phyloP scores from a whole-genome alignment of 2,113 vertebrate genomes.

The Cephalopterus ornatus region DNA sequence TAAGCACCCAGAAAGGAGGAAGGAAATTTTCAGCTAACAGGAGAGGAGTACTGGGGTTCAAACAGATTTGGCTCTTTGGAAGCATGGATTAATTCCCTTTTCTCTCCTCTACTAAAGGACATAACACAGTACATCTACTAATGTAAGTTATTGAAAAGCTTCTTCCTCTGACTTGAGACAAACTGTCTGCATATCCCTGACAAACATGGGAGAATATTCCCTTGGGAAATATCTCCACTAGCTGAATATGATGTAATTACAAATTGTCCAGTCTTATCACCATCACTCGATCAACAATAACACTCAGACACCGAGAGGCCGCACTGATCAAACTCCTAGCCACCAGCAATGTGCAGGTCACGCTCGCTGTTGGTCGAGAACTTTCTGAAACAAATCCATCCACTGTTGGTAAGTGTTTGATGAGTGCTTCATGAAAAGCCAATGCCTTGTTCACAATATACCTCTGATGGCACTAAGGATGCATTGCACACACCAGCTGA shows the following conservation, averaged over 20 bases:
- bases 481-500: not conserved
- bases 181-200: not conserved
- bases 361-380: not conserved
- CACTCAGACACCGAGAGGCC: not conserved
- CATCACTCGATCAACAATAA: not conserved
- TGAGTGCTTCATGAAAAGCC: not conserved
- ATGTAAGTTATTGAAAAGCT: not conserved
- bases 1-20: not conserved
- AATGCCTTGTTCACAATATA: not conserved
- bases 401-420: not conserved
- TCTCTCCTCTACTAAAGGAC: not conserved
- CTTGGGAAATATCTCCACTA: not conserved
- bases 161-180: slow-evolving; percentile 13
- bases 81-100: not conserved
- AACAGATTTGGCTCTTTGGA: not conserved
- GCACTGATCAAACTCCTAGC: not conserved
- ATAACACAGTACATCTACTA: not conserved
- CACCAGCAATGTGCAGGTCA: not conserved
- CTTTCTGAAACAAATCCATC: not conserved
- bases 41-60: not conserved
- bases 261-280: not conserved
- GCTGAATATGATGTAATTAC: slow-evolving; percentile 9
- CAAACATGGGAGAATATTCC: not conserved
- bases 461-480: not conserved
- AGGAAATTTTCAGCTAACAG: slow-evolving; percentile 44